phyloP scores from a whole-genome alignment of 2,113 vertebrate genomes.

The Tragulus kanchil region DNA sequence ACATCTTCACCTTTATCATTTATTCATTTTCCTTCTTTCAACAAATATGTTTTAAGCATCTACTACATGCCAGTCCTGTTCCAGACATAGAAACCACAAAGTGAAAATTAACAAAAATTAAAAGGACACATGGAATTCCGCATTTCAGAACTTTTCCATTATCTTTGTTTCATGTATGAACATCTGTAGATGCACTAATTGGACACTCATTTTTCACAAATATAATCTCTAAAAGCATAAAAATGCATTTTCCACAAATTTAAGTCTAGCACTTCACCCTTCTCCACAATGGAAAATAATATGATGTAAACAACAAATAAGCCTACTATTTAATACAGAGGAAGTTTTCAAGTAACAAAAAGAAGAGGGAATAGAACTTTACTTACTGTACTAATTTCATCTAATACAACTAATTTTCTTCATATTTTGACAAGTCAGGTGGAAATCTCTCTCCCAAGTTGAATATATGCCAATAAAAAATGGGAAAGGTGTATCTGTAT shows the following conservation, averaged over 20 bases:
- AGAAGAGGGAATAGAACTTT: constrained; percentile 4
- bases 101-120: background rate
- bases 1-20: background rate
- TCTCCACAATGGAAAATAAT: background rate
- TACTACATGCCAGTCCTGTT: background rate
- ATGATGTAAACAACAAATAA: background rate
- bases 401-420: background rate
- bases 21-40: background rate
- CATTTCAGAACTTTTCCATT: background rate
- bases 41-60: background rate
- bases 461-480: background rate
- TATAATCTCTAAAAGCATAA: background rate
- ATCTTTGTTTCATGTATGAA: background rate
- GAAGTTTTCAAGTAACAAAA: constrained; percentile 28
- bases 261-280: background rate
- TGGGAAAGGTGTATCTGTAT: background rate
- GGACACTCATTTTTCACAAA: background rate
- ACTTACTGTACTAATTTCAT: background rate
- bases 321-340: background rate
- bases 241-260: background rate
- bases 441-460: background rate
- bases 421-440: background rate
- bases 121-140: background rate
- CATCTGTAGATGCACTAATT: background rate
- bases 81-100: constrained; percentile 10